phyloP scores from a whole-genome alignment of 37 sponge, comb jelly and placozoan genomes.

The Agelas oroides region DNA sequence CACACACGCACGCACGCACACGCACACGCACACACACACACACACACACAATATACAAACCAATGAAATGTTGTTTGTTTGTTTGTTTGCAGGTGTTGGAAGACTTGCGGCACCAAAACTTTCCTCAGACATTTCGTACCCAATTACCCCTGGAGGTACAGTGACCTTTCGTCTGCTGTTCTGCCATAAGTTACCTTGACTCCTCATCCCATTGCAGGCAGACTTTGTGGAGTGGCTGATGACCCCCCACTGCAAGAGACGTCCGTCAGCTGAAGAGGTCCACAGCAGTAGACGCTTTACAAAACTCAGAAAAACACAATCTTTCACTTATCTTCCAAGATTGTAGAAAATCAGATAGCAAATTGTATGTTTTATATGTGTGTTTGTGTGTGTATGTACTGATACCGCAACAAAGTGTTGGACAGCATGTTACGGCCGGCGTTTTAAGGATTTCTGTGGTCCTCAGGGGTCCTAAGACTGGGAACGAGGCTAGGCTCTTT shows the following conservation, averaged over 20 bases:
- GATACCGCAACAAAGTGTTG: too few relatives aligned
- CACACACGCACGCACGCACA: too few relatives aligned
- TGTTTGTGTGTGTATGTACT: too few relatives aligned
- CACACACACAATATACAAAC: too few relatives aligned
- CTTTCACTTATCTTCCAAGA: not conserved
- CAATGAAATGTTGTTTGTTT: too few relatives aligned
- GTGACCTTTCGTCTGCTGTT: not conserved
- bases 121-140: slow-evolving; percentile 23
- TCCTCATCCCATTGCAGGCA: slow-evolving; percentile 35
- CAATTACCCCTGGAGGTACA: slow-evolving; percentile 50
- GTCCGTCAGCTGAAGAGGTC: slow-evolving; percentile 46
- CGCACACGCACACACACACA: too few relatives aligned
- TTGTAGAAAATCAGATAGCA: not conserved
- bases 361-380: too few relatives aligned
- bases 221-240: slow-evolving; percentile 60
- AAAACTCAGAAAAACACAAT: not conserved
- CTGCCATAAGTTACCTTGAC: too few relatives aligned
- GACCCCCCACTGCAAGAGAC: not conserved
- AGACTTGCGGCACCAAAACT: slow-evolving; percentile 9
- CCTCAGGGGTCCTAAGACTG: too few relatives aligned
- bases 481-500: too few relatives aligned
- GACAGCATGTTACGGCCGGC: too few relatives aligned
- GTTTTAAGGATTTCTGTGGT: too few relatives aligned
- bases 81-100: slow-evolving; percentile 36
- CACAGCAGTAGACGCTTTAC: not conserved